These are phyloP conservation scores for Darevskia nairensis DNA, from an alignment of 2,797 vertebrate species.

Conservation along the genomic window DNA sequence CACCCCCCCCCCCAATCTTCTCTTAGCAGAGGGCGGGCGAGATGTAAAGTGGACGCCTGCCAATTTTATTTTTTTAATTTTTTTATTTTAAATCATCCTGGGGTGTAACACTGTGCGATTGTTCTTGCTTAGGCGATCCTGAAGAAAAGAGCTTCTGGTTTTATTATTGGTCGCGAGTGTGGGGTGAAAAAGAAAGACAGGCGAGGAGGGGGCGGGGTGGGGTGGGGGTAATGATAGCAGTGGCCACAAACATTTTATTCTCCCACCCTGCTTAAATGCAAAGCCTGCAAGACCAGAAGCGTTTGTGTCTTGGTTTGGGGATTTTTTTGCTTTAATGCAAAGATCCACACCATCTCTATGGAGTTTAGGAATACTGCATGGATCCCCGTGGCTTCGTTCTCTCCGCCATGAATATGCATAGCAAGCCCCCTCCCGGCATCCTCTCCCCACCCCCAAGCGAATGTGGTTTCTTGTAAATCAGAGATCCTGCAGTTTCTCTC, in stretches of 20 bases:
- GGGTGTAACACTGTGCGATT: not conserved
- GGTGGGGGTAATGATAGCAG: slow-evolving; percentile 41
- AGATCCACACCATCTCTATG: not conserved
- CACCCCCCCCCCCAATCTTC: not conserved
- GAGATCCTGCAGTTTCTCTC: not conserved
- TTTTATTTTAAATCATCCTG: slow-evolving; percentile 30
- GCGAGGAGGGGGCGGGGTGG: not conserved
- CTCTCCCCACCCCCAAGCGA: rapidly evolving
- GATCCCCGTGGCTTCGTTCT: slow-evolving; percentile 13
- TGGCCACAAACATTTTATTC: not conserved
- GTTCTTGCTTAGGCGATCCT: not conserved
- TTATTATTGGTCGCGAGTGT: not conserved
- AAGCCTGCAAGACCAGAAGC: not conserved
- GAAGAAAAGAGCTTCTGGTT: not conserved
- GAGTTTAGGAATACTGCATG: slow-evolving; percentile 13
- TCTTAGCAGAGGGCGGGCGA: not conserved
- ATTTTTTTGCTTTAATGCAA: not conserved
- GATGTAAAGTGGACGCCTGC: not conserved
- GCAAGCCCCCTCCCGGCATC: slow-evolving; percentile 24
- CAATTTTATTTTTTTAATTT: not conserved
- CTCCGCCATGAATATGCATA: slow-evolving; percentile 68
- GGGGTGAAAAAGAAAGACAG: not conserved
- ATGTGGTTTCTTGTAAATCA: not conserved
- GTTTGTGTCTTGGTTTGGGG: not conserved
- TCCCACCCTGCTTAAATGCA: not conserved